Percentiles rank a stretch among this genome's conserved stretches.
phyloP scores from a whole-genome alignment of 2,113 vertebrate genomes.

The Pycnonotus jocosus region DNA sequence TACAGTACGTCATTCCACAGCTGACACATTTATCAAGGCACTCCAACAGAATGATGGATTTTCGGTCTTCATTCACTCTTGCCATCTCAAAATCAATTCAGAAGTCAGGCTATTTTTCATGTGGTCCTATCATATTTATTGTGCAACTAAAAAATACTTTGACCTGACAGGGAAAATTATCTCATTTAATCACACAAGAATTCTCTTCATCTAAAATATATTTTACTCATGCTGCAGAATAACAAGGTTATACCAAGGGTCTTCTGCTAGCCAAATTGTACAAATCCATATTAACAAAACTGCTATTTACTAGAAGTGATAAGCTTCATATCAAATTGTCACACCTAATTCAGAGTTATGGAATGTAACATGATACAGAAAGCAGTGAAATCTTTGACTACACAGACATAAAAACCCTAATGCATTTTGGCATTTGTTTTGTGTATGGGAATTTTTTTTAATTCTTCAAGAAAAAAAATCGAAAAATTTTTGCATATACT shows the following conservation, averaged over 20 bases:
- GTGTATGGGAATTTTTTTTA: background rate
- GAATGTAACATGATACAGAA: background rate
- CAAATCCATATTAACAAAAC: background rate
- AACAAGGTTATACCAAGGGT: background rate
- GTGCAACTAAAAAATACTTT: background rate
- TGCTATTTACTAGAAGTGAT: background rate
- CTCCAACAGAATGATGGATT: slow-evolving; percentile 47
- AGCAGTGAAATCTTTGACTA: background rate
- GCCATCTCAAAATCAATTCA: slow-evolving; percentile 1
- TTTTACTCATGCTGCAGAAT: background rate
- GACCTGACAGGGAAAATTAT: background rate
- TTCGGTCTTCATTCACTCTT: background rate
- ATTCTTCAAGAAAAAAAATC: background rate
- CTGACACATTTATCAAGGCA: slow-evolving; percentile 61
- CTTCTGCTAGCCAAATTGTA: background rate
- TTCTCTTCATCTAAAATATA: background rate
- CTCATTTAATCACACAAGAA: background rate
- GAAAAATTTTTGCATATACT: background rate
- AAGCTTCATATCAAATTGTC: background rate
- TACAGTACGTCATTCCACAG: slow-evolving; percentile 34
- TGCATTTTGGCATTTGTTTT: background rate
- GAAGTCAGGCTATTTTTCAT: background rate
- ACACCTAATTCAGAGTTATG: background rate
- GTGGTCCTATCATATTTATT: background rate
- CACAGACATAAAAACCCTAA: background rate